phyloP scores from a whole-genome alignment of 2,113 vertebrate genomes.

The Albula glossodonta region DNA sequence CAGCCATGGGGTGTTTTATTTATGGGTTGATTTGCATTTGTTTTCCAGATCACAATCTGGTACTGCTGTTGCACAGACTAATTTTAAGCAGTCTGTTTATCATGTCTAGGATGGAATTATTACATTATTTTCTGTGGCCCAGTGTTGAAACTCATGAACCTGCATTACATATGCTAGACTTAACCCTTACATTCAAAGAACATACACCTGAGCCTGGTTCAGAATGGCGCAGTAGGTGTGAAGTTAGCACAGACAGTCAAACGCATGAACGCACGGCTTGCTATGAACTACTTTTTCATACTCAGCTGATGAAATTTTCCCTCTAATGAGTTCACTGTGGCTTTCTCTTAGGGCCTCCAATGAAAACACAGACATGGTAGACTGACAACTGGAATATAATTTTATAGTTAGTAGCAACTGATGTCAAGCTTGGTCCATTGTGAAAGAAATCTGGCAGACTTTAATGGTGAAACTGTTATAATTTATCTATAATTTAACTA shows the following conservation, averaged over 20 bases:
- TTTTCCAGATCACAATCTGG: too few species aligned
- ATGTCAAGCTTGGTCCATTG: neutral
- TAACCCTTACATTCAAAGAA: too few species aligned
- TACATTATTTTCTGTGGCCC: too few species aligned
- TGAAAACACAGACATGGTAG: neutral
- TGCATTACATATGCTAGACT: too few species aligned
- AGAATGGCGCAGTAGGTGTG: neutral
- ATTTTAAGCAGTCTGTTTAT: too few species aligned
- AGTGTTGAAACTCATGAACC: too few species aligned
- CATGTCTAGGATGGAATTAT: too few species aligned
- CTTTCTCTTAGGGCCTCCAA: neutral
- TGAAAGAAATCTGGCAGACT: neutral
- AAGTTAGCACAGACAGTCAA: neutral
- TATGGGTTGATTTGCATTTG: too few species aligned
- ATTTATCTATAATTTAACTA: neutral
- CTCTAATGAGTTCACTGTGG: neutral
- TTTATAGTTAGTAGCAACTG: neutral
- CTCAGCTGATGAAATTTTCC: neutral
- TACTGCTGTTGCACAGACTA: too few species aligned
- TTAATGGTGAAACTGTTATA: neutral
- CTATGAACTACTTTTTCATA: neutral
- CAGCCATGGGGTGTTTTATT: too few species aligned
- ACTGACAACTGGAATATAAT: neutral
- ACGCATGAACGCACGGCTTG: neutral
- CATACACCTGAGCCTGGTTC: neutral